Percentiles rank a stretch among this genome's conserved stretches.
Evolutionary conservation across 37 sponge, comb jelly and placozoan species (phyloP).

Genomic region (Ianthella basta): DNA sequence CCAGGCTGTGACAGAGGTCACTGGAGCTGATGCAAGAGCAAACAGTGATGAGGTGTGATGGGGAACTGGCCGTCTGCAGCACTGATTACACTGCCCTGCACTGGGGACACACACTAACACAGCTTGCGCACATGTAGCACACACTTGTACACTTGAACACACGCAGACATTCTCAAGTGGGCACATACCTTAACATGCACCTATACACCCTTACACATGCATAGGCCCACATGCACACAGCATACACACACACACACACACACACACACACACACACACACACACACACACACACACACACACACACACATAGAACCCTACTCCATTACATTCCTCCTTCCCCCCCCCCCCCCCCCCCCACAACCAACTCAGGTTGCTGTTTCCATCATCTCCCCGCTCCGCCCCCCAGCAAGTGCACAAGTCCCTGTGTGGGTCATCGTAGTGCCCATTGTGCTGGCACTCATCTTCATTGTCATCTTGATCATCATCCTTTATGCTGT

Average conservation of each 20-base stretch:
- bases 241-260: not conserved
- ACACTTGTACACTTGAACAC: constrained; percentile 6
- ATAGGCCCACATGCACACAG: constrained; percentile 2
- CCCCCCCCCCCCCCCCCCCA: not conserved
- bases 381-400: not conserved
- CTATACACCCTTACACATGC: no score
- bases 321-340: not conserved
- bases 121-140: not conserved
- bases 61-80: not conserved
- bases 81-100: not conserved
- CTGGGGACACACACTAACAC: not conserved
- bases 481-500: constrained; percentile 15
- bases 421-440: constrained; percentile 27
- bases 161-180: no score
- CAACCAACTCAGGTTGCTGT: not conserved
- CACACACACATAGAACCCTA: no score
- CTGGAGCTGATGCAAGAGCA: constrained; percentile 17
- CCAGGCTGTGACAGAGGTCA: not conserved
- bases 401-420: not conserved
- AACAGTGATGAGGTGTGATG: constrained; percentile 5
- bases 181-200: no score
- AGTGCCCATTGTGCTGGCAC: constrained; percentile 7
- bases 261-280: no score
- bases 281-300: no score
- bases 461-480: not conserved